A percentile compares a stretch with the other conserved stretches of the same genome.
These are phyloP conservation scores for Tricholauxania praeusta DNA, from an alignment of 2,888 invertebrate genomes.

Conservation along the genomic window DNA sequence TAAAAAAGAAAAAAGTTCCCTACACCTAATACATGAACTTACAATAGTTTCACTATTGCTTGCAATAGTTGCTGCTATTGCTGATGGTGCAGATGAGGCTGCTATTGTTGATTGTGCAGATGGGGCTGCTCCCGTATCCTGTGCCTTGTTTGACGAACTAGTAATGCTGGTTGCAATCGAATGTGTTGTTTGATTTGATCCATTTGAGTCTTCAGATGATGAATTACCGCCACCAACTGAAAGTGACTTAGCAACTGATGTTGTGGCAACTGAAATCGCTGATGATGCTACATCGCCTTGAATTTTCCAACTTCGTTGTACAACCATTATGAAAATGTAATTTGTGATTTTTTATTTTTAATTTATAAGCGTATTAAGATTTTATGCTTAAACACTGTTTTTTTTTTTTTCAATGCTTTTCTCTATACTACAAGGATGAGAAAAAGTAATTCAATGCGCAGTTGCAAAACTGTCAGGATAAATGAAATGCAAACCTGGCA, in stretches of 20 bases:
- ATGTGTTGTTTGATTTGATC: constrained; percentile 66
- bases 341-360: background rate
- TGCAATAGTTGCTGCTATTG: constrained; percentile 38
- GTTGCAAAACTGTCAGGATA: constrained; percentile 24
- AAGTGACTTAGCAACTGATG: constrained; percentile 55
- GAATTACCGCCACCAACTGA: constrained; percentile 55
- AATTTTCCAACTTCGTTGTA: constrained; percentile 67
- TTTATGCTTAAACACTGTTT: background rate
- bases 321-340: constrained; percentile 58
- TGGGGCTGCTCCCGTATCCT: constrained; percentile 31
- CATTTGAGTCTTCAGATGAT: constrained; percentile 67
- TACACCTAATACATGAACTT: background rate
- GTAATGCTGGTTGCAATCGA: constrained; percentile 62
- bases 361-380: background rate
- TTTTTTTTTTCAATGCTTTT: constrained; percentile 24
- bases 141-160: constrained; percentile 42
- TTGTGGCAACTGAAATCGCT: constrained; percentile 45
- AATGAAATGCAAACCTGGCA: too few relatives aligned
- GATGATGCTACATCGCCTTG: constrained; percentile 58
- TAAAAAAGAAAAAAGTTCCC: too few relatives aligned
- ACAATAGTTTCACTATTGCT: background rate
- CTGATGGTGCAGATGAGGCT: background rate
- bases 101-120: constrained; percentile 25
- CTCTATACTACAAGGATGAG: constrained; percentile 28
- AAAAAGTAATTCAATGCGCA: constrained; percentile 31